A percentile compares a stretch with the other conserved stretches of the same genome.
phyloP scores from a whole-genome alignment of 2,797 vertebrate species.

The Parauchenoglanis punctatus region DNA sequence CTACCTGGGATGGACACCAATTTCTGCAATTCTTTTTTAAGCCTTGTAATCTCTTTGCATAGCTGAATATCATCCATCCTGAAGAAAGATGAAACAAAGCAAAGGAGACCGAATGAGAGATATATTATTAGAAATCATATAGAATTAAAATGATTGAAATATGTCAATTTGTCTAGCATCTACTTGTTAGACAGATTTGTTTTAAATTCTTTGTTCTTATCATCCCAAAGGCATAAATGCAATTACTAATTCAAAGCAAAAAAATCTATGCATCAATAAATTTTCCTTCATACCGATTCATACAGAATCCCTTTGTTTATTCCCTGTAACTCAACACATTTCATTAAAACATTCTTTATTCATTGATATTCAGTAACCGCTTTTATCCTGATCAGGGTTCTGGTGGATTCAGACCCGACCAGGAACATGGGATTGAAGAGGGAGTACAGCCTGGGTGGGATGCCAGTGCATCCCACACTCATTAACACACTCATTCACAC shows the following conservation, averaged over 20 bases:
- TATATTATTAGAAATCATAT: background rate
- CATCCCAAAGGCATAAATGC: background rate
- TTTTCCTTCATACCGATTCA: background rate
- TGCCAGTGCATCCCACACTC: background rate
- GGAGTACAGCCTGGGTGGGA: background rate
- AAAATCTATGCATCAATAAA: no score
- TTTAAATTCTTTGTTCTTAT: background rate
- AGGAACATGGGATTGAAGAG: background rate
- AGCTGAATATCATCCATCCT: constrained; percentile 94
- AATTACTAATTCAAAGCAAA: background rate
- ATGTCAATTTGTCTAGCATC: background rate
- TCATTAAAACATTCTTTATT: background rate
- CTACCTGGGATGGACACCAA: constrained; percentile 80
- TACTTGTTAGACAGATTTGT: background rate
- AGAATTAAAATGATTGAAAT: background rate
- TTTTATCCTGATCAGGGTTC: background rate
- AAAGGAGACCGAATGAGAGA: background rate
- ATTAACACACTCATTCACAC: background rate
- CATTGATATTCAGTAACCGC: background rate
- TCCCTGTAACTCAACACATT: background rate
- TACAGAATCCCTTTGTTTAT: background rate
- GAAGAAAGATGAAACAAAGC: constrained; percentile 22
- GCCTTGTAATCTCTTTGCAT: constrained; percentile 84
- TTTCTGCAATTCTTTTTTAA: constrained; percentile 85
- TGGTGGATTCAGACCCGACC: no score